phyloP scores from a whole-genome alignment of 2,888 invertebrate genomes.

The Magallana nippona region DNA sequence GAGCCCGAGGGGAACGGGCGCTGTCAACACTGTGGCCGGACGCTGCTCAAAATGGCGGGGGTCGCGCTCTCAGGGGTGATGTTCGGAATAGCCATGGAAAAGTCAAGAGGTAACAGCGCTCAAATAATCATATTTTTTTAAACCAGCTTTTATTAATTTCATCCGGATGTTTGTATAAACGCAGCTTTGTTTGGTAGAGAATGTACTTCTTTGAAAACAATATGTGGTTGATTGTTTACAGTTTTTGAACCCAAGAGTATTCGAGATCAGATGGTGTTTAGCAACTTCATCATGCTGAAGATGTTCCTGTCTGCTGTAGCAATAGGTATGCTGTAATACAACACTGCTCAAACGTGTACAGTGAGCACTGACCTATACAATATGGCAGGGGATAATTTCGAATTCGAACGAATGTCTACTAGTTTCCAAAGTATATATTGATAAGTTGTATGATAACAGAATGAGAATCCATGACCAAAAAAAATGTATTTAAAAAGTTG shows the following conservation, averaged over 20 bases:
- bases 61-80: conserved; percentile 51
- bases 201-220: no score
- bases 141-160: background rate
- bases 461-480: no score
- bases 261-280: conserved; percentile 74
- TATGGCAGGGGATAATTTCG: no score
- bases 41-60: conserved; percentile 47
- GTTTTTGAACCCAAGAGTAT: conserved; percentile 75
- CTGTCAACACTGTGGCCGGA: conserved; percentile 17
- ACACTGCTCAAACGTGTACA: no score
- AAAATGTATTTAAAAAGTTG: no score
- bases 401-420: no score
- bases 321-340: conserved; percentile 57
- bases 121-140: background rate
- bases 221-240: conserved; percentile 55
- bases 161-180: no score
- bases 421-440: no score
- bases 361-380: no score
- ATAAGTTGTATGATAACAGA: no score
- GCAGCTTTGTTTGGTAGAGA: no score
- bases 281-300: conserved; percentile 75
- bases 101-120: conserved; percentile 56
- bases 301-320: conserved; percentile 74
- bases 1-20: background rate
- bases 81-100: conserved; percentile 57